Conservation (phyloP, 2,888 invertebrate species). For the Brassicogethes aeneus region DNA sequence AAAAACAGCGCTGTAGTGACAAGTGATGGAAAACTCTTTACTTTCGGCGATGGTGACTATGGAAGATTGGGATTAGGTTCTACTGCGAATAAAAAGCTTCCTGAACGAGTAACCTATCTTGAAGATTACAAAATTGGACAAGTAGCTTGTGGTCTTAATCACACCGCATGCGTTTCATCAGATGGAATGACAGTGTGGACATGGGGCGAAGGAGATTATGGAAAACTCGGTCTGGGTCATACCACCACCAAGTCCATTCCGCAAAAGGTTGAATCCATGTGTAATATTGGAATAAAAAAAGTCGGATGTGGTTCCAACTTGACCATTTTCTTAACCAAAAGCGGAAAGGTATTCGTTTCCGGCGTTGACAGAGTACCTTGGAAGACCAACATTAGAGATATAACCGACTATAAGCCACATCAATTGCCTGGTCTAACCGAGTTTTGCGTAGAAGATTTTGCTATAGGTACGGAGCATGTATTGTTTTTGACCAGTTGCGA, state of each 20-base stretch:
- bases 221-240: conserved; percentile 46
- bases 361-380: conserved; percentile 53
- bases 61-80: conserved; percentile 51
- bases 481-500: conserved; percentile 48
- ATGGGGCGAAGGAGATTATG: conserved; percentile 58
- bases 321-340: conserved; percentile 51
- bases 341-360: conserved; percentile 51
- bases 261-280: conserved; percentile 47
- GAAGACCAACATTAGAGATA: conserved; percentile 43
- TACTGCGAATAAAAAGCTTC: conserved; percentile 52
- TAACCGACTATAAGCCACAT: conserved; percentile 46
- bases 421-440: conserved; percentile 42
- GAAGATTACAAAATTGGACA: conserved; percentile 42
- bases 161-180: conserved; percentile 50
- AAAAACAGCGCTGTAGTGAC: conserved; percentile 58
- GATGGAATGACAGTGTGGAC: conserved; percentile 53
- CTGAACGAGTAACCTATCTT: conserved; percentile 47
- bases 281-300: conserved; percentile 47
- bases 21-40: conserved; percentile 52
- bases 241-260: conserved; percentile 42
- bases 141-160: conserved; percentile 55
- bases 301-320: conserved; percentile 56
- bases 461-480: conserved; percentile 53
- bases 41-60: conserved; percentile 58
- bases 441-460: conserved; percentile 48